A percentile compares a stretch with the other conserved stretches of the same genome.
These are phyloP conservation scores for Arbacia lixula DNA, from an alignment of 53 echinoderm and acorn worm genomes.

Conservation along the genomic window DNA sequence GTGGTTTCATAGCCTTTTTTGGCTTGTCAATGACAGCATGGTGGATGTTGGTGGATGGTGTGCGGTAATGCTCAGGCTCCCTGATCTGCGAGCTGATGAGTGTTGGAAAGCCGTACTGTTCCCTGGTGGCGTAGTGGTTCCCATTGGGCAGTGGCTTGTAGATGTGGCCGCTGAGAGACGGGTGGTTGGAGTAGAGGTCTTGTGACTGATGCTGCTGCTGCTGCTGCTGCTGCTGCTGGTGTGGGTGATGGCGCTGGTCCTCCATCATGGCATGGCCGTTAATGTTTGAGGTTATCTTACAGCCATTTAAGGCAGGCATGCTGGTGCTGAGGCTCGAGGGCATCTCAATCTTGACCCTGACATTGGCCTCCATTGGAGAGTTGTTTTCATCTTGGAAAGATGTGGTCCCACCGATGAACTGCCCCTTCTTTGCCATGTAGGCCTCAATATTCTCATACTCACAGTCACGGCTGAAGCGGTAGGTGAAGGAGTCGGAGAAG, in stretches of 20 bases:
- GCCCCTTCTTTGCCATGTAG: slow-evolving; percentile 67
- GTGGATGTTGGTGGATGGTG: slow-evolving; percentile 4
- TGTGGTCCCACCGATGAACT: slow-evolving; percentile 72
- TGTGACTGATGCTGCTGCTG: background rate
- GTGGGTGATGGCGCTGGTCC: background rate
- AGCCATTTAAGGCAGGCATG: slow-evolving; percentile 75
- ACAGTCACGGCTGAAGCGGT: slow-evolving; percentile 67
- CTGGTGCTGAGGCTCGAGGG: slow-evolving; percentile 73
- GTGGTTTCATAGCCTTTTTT: slow-evolving; percentile 54
- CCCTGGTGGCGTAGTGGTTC: slow-evolving; percentile 40
- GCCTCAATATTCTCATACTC: slow-evolving; percentile 84
- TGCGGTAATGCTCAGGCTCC: slow-evolving; percentile 35
- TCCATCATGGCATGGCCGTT: slow-evolving; percentile 8
- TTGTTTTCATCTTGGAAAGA: slow-evolving; percentile 75
- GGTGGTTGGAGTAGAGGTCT: background rate
- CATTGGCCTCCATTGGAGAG: slow-evolving; percentile 78
- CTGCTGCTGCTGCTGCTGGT: background rate
- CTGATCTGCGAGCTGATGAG: background rate
- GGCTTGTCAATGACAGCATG: slow-evolving; percentile 37
- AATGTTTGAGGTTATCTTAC: slow-evolving; percentile 57
- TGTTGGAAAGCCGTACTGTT: slow-evolving; percentile 25
- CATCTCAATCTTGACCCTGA: slow-evolving; percentile 81
- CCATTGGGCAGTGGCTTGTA: slow-evolving; percentile 41
- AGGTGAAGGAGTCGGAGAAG: slow-evolving; percentile 78
- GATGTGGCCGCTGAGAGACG: background rate